phyloP scores from a whole-genome alignment of 2,113 vertebrate species.

The Periophthalmus modestus region DNA sequence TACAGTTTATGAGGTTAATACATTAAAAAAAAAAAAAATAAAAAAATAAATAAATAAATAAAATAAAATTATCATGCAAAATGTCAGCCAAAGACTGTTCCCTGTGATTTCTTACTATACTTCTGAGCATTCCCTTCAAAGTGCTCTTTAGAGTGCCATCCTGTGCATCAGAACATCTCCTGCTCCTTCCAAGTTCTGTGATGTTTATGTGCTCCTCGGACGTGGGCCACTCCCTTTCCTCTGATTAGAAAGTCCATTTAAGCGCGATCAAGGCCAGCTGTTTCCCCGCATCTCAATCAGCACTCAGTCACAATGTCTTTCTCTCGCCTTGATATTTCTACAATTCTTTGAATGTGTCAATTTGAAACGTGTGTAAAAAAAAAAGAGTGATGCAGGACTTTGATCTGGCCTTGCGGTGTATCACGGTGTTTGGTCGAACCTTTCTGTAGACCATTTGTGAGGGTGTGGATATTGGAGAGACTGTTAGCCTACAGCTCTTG shows the following conservation, averaged over 20 bases:
- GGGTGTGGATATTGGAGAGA: background rate
- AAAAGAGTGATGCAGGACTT: background rate
- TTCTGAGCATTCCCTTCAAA: too few relatives aligned
- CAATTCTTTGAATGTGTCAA: background rate
- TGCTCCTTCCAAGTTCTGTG: background rate
- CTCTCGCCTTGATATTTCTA: background rate
- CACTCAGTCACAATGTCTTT: background rate
- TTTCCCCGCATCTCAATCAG: background rate
- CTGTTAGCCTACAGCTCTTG: background rate
- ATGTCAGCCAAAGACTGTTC: too few relatives aligned
- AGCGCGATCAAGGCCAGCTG: background rate
- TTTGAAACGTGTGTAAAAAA: background rate
- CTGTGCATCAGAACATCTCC: too few relatives aligned
- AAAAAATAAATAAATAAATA: too few relatives aligned
- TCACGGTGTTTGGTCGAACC: background rate
- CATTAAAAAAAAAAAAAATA: too few relatives aligned
- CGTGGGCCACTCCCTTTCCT: background rate
- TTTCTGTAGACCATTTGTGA: background rate
- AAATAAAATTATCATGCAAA: too few relatives aligned
- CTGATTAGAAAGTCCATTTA: constrained; percentile 2
- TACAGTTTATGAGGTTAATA: too few relatives aligned
- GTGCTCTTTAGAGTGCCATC: too few relatives aligned
- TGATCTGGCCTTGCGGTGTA: background rate
- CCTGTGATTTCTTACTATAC: too few relatives aligned
- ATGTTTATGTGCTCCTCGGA: background rate